phyloP scores from a whole-genome alignment of 2,888 invertebrate genomes.

The Eretmocerus hayati region DNA sequence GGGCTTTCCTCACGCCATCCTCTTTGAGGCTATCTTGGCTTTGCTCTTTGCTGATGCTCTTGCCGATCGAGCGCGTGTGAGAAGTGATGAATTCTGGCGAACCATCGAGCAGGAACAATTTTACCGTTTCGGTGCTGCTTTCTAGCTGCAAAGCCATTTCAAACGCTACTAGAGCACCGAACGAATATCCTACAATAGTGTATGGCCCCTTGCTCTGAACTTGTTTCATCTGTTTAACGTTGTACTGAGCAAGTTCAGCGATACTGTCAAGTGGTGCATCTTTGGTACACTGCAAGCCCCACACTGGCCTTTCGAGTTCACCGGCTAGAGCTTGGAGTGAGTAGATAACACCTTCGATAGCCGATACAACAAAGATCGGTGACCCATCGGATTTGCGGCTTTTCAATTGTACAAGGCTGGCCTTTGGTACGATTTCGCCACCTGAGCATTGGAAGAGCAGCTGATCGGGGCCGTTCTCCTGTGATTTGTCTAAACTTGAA shows the following conservation, averaged over 20 bases:
- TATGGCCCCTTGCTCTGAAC: constrained; percentile 79
- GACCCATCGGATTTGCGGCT: constrained; percentile 49
- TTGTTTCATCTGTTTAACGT: constrained; percentile 65
- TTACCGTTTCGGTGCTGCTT: constrained; percentile 51
- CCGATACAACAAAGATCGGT: constrained; percentile 68
- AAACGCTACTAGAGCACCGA: constrained; percentile 89
- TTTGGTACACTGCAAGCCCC: constrained; percentile 82
- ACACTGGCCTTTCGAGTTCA: constrained; percentile 68
- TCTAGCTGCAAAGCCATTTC: constrained; percentile 89
- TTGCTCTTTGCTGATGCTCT: constrained; percentile 5
- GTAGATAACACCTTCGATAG: constrained; percentile 81
- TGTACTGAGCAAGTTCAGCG: constrained; percentile 64
- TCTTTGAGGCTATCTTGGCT: constrained; percentile 28
- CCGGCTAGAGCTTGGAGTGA: constrained; percentile 66
- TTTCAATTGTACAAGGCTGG: constrained; percentile 62
- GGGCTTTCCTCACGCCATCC: constrained; percentile 47
- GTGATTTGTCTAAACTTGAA: too few relatives aligned
- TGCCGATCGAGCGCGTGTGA: constrained; percentile 52
- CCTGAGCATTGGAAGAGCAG: constrained; percentile 49
- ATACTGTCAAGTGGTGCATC: constrained; percentile 69
- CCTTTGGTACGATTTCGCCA: constrained; percentile 67
- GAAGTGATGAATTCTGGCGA: constrained; percentile 75
- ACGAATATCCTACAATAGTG: constrained; percentile 88
- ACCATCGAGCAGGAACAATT: constrained; percentile 81
- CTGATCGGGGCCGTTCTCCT: constrained; percentile 22